A percentile compares a stretch with the other conserved stretches of the same genome.
phyloP scores from a whole-genome alignment of 1,140 invertebrate species.

The Epicauta chinensis region DNA sequence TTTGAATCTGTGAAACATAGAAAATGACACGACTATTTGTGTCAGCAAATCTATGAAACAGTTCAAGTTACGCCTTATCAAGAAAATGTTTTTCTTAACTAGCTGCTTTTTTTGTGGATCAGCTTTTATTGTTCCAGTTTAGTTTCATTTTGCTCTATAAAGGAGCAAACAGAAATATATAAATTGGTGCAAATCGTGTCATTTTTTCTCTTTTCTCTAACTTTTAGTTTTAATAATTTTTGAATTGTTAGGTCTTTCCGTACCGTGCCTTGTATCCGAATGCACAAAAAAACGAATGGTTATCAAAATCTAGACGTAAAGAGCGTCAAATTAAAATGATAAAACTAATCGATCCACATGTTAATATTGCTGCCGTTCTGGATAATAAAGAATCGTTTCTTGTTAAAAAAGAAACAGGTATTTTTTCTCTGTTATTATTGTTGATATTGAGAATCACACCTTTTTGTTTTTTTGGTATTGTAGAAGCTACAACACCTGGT shows the following conservation, averaged over 20 bases:
- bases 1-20: too few relatives aligned
- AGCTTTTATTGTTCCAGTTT: too few relatives aligned
- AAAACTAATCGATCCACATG: constrained; percentile 47
- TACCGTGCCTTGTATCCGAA: constrained; percentile 57
- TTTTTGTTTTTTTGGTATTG: background rate
- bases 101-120: too few relatives aligned
- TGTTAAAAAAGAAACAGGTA: constrained; percentile 8
- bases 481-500: background rate
- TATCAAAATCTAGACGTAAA: constrained; percentile 43
- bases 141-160: too few relatives aligned
- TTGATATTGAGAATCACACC: background rate
- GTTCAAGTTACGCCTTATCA: too few relatives aligned
- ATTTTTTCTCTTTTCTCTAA: too few relatives aligned
- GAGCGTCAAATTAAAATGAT: constrained; percentile 51
- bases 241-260: constrained; percentile 44
- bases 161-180: too few relatives aligned
- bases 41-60: too few relatives aligned
- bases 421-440: background rate
- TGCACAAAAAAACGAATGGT: constrained; percentile 48
- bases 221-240: too few relatives aligned
- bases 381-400: constrained; percentile 23
- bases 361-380: constrained; percentile 41
- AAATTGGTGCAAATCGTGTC: too few relatives aligned
- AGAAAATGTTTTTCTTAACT: too few relatives aligned
- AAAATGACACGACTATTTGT: too few relatives aligned